A percentile compares a stretch with the other conserved stretches of the same genome.
These are phyloP conservation scores for Esox lucius DNA, from an alignment of 2,797 vertebrate genomes.

Conservation along the genomic window DNA sequence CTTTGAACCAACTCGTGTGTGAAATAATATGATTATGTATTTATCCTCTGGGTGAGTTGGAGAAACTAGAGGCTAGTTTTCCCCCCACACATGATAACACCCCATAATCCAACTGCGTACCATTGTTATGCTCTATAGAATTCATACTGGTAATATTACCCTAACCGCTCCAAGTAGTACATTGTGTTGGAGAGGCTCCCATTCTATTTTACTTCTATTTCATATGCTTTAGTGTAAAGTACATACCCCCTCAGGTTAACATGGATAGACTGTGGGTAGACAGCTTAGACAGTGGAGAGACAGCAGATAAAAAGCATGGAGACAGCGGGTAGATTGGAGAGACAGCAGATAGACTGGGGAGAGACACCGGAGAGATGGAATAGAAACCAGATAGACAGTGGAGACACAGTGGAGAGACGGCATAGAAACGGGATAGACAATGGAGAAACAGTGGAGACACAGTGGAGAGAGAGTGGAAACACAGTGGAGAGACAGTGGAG, in stretches of 20 bases:
- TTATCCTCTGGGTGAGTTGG: slow-evolving; percentile 71
- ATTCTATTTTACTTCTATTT: slow-evolving; percentile 57
- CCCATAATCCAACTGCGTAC: slow-evolving; percentile 56
- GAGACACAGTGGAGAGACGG: background rate
- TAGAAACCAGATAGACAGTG: too few species aligned
- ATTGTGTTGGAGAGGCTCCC: slow-evolving; percentile 39
- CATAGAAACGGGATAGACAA: too few species aligned
- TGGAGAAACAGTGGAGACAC: too few species aligned
- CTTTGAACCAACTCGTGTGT: slow-evolving; percentile 76
- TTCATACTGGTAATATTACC: slow-evolving; percentile 66
- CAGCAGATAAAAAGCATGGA: too few species aligned
- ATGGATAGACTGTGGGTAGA: background rate
- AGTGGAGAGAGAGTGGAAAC: too few species aligned
- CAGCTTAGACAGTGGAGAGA: background rate
- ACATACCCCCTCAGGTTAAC: slow-evolving; percentile 67
- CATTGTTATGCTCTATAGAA: slow-evolving; percentile 68
- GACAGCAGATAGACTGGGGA: too few species aligned
- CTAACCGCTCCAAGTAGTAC: slow-evolving; percentile 47
- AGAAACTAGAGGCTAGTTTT: slow-evolving; percentile 57
- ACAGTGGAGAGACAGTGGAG: background rate
- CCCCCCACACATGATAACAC: slow-evolving; percentile 21
- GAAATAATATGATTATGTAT: slow-evolving; percentile 77
- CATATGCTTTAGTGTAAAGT: slow-evolving; percentile 71
- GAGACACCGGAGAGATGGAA: too few species aligned
- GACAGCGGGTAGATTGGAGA: too few species aligned